A percentile compares a stretch with the other conserved stretches of the same genome.
Evolutionary conservation across 1,140 invertebrate species (phyloP).

Genomic region (Diorhabda carinulata): DNA sequence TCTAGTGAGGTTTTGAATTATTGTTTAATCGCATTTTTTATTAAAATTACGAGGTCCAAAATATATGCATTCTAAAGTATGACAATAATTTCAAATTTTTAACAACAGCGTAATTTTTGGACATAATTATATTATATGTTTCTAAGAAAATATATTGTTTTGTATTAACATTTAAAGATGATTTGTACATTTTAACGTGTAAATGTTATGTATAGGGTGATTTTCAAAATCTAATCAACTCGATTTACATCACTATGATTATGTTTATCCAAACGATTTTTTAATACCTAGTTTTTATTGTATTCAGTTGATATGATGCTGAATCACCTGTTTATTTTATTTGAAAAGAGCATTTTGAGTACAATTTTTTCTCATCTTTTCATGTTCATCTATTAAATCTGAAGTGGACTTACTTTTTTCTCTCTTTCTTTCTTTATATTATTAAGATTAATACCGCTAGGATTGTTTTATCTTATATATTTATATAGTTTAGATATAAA

Average conservation of each 20-base stretch:
- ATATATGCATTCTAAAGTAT: too few relatives aligned
- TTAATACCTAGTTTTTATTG: neutral
- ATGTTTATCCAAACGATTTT: neutral
- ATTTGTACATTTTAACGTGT: neutral
- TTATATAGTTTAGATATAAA: too few relatives aligned
- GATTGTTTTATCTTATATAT: too few relatives aligned
- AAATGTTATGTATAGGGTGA: neutral
- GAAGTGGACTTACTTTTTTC: neutral
- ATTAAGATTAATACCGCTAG: too few relatives aligned
- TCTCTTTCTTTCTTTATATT: too few relatives aligned
- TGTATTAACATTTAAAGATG: neutral
- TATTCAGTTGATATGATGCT: neutral
- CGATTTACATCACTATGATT: neutral
- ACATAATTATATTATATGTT: too few relatives aligned
- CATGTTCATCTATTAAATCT: neutral
- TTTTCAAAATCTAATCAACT: neutral
- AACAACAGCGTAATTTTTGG: too few relatives aligned
- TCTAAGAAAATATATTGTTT: too few relatives aligned
- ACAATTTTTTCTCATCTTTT: neutral
- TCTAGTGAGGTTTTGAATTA: too few relatives aligned
- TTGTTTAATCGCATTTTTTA: too few relatives aligned
- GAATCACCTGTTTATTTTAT: neutral
- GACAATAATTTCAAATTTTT: too few relatives aligned
- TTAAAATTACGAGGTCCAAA: too few relatives aligned
- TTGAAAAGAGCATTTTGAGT: neutral